phyloP scores from a whole-genome alignment of 1,140 invertebrate species.

The Bombus haemorrhoidalis region DNA sequence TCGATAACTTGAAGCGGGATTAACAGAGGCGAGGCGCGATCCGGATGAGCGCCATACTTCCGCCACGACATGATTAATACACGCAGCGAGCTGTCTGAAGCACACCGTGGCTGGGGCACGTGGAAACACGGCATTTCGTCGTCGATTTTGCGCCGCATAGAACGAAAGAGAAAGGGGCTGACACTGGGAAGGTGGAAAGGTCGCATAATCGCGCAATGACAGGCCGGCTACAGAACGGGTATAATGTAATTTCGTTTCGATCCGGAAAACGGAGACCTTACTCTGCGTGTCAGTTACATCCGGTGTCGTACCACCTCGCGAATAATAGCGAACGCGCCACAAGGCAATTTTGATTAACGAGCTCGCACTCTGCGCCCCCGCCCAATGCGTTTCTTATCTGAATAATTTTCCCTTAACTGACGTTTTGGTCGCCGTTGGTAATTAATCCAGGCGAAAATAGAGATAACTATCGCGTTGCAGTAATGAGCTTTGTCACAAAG shows the following conservation, averaged over 20 bases:
- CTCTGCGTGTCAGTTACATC: slow-evolving; percentile 44
- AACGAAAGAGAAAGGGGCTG: background rate
- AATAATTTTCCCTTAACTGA: background rate
- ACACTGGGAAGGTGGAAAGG: background rate
- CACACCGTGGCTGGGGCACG: background rate
- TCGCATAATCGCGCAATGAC: slow-evolving; percentile 55
- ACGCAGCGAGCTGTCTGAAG: slow-evolving; percentile 57
- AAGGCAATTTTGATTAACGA: slow-evolving; percentile 38
- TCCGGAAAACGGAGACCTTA: slow-evolving; percentile 41
- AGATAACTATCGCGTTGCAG: background rate
- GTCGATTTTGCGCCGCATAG: slow-evolving; percentile 8
- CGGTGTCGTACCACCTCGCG: slow-evolving; percentile 23
- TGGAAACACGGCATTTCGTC: slow-evolving; percentile 8
- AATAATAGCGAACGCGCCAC: slow-evolving; percentile 15
- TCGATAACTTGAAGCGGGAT: slow-evolving; percentile 4
- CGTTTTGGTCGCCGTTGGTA: background rate
- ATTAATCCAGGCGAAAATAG: background rate
- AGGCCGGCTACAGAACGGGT: slow-evolving; percentile 25
- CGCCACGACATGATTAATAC: slow-evolving; percentile 64
- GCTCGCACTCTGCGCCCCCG: background rate
- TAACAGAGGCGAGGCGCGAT: background rate
- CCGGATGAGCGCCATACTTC: slow-evolving; percentile 39
- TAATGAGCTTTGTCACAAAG: background rate
- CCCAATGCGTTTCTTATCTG: background rate
- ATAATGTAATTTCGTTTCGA: slow-evolving; percentile 59